A percentile compares a stretch with the other conserved stretches of the same genome.
phyloP scores from a whole-genome alignment of 2,797 vertebrate species.

The Cacajao melanocephalus region DNA sequence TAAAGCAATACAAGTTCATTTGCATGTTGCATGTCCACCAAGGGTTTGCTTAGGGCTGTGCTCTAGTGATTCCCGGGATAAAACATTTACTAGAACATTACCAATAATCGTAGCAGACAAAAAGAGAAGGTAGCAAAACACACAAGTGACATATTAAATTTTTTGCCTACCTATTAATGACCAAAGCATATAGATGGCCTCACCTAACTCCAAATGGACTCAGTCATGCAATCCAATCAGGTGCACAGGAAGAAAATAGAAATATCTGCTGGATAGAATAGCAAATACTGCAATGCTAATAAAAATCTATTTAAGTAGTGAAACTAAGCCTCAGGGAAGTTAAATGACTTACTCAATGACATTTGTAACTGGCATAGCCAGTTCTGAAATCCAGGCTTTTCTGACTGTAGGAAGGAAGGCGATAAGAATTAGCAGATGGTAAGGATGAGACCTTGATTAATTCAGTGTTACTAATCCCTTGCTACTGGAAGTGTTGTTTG shows the following conservation, averaged over 20 bases:
- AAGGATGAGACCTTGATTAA: not conserved
- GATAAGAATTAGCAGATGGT: not conserved
- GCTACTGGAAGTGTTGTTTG: not conserved
- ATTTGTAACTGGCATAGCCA: not conserved
- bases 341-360: not conserved
- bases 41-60: not conserved
- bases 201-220: not conserved
- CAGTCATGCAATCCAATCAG: not conserved
- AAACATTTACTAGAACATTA: not conserved
- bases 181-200: not conserved
- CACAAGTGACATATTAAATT: not conserved
- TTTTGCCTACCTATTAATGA: not conserved
- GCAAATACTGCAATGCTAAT: not conserved
- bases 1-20: not conserved
- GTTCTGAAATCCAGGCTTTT: slow-evolving; percentile 20
- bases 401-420: not conserved
- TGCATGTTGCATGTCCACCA: not conserved
- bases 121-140: not conserved
- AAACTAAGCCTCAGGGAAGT: not conserved
- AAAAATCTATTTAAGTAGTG: not conserved
- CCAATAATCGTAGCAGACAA: not conserved
- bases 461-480: not conserved
- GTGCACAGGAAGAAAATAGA: not conserved
- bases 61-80: not conserved
- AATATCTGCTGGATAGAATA: not conserved